Evolutionary conservation across 2,113 vertebrate genomes (phyloP).

Genomic region (Perccottus glenii): DNA sequence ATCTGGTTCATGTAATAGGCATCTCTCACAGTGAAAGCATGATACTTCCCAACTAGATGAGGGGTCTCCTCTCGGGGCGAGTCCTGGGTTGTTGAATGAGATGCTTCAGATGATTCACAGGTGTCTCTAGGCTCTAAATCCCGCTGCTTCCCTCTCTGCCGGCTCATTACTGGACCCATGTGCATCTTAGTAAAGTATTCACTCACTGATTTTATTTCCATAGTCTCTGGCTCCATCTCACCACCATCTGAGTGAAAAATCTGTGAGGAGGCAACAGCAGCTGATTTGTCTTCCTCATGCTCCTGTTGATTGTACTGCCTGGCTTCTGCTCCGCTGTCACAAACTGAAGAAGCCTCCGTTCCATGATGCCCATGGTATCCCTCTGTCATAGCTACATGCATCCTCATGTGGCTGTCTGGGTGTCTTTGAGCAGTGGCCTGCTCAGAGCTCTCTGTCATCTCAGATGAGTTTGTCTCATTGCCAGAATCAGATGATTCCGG

Average conservation of each 20-base stretch:
- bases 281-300: constrained; percentile 83
- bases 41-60: constrained; percentile 83
- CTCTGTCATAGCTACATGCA: constrained; percentile 87
- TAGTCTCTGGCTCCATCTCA: constrained; percentile 98
- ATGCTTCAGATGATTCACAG: constrained; percentile 80
- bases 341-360: constrained; percentile 79
- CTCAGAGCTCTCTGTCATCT: constrained; percentile 99
- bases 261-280: constrained; percentile 89
- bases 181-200: constrained; percentile 96
- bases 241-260: constrained; percentile 91
- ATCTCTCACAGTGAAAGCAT: constrained; percentile 87
- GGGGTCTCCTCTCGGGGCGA: constrained; percentile 79
- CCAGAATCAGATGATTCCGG: constrained; percentile 99
- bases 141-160: constrained; percentile 85
- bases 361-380: constrained; percentile 86
- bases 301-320: constrained; percentile 72
- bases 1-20: constrained; percentile 88
- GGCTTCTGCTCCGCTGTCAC: constrained; percentile 74
- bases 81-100: constrained; percentile 79
- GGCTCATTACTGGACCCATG: constrained; percentile 87
- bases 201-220: constrained; percentile 97
- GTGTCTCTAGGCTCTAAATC: constrained; percentile 79
- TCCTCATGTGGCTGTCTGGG: constrained; percentile 87
- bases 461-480: constrained; percentile 99
- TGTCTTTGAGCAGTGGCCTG: constrained; percentile 92